phyloP scores from a whole-genome alignment of 2,113 vertebrate genomes.

The Paracanthobrama guichenoti region DNA sequence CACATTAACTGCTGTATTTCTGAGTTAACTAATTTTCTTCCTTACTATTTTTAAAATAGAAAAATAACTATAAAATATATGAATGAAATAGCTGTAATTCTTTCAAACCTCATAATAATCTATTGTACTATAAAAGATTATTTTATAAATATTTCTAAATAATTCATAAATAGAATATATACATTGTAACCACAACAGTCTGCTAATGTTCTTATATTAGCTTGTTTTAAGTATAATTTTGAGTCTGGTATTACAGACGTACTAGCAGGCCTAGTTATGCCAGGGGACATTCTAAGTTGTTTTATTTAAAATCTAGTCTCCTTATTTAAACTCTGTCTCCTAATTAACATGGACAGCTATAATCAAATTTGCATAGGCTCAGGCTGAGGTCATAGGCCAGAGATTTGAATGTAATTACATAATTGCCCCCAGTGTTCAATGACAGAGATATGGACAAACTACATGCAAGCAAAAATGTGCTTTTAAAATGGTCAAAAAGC shows the following conservation, averaged over 20 bases:
- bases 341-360: conserved; percentile 58
- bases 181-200: background rate
- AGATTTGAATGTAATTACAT: conserved; percentile 49
- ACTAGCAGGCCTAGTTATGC: background rate
- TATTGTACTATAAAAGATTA: background rate
- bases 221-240: background rate
- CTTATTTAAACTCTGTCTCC: conserved; percentile 31
- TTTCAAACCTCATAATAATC: too few species aligned
- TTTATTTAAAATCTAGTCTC: conserved; percentile 41
- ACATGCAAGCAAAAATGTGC: background rate
- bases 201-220: background rate
- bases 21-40: background rate
- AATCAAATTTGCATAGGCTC: conserved; percentile 46
- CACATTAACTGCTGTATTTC: background rate
- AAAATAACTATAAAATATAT: too few species aligned
- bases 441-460: conserved; percentile 30
- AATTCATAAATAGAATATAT: background rate
- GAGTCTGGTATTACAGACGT: background rate
- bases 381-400: conserved; percentile 25
- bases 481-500: background rate
- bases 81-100: too few species aligned
- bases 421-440: conserved; percentile 44
- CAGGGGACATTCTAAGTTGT: conserved; percentile 22
- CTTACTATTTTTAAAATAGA: background rate
- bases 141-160: background rate